These are phyloP conservation scores for Lateolabrax maculatus DNA, from an alignment of 2,797 vertebrate genomes.

Conservation along the genomic window DNA sequence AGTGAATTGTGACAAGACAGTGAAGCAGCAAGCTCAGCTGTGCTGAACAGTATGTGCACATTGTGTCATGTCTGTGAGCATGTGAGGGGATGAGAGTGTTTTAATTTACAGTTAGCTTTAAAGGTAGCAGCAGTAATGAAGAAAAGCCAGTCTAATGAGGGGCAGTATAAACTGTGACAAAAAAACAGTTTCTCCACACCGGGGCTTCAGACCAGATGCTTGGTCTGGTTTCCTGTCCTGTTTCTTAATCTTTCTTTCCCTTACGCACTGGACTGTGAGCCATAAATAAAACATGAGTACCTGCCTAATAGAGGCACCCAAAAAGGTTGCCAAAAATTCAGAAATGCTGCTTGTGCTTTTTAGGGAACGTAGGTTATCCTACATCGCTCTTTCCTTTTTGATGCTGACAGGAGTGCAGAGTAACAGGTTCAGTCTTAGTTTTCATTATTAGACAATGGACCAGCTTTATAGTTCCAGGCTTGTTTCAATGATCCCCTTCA, in stretches of 20 bases:
- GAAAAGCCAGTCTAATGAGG: background rate
- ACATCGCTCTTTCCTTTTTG: background rate
- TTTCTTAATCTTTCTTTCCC: background rate
- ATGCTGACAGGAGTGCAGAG: background rate
- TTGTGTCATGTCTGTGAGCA: background rate
- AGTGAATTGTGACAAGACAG: background rate
- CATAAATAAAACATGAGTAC: constrained; percentile 37
- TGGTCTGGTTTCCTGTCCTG: background rate
- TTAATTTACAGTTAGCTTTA: constrained; percentile 7
- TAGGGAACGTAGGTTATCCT: constrained; percentile 14
- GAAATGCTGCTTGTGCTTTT: constrained; percentile 25
- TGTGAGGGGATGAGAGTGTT: background rate
- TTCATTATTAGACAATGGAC: background rate
- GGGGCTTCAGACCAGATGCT: constrained; percentile 24
- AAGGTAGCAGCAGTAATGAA: background rate
- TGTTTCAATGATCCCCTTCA: background rate
- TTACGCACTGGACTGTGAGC: background rate
- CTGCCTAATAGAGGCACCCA: constrained; percentile 6
- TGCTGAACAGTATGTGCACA: background rate
- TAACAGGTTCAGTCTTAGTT: background rate
- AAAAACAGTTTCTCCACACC: constrained; percentile 4
- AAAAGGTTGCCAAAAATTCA: background rate
- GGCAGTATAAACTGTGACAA: constrained; percentile 18
- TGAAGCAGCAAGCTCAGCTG: background rate
- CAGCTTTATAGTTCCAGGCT: background rate